These are phyloP conservation scores for Bathynomus jamesi DNA, from an alignment of 1,140 invertebrate species.

Conservation along the genomic window DNA sequence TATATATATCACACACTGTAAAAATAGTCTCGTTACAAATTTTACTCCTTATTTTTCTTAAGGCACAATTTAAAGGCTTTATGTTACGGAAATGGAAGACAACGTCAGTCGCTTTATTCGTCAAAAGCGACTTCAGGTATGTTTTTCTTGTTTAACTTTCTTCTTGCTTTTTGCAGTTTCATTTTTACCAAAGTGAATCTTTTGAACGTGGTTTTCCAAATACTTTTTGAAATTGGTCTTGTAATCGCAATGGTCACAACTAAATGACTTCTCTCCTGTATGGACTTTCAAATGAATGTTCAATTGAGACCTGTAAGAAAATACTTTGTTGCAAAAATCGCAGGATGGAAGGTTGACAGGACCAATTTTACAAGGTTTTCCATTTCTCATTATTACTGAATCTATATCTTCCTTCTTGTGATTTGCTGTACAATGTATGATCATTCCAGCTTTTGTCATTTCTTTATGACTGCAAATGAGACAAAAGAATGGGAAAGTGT, in stretches of 20 bases:
- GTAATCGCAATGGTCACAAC: constrained; percentile 41
- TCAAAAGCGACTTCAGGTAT: too few species aligned
- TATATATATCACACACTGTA: too few species aligned
- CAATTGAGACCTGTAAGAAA: constrained; percentile 31
- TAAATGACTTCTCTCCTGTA: constrained; percentile 43
- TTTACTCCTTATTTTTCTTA: too few species aligned
- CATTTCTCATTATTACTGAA: constrained; percentile 19
- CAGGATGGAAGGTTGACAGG: constrained; percentile 30
- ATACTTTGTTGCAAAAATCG: constrained; percentile 30
- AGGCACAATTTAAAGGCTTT: too few species aligned
- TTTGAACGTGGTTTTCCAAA: constrained; percentile 42
- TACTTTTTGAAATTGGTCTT: constrained; percentile 44
- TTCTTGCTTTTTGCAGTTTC: too few species aligned
- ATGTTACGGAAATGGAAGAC: too few species aligned
- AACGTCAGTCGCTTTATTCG: too few species aligned
- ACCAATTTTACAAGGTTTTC: constrained; percentile 28
- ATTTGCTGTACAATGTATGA: constrained; percentile 31
- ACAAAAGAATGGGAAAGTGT: constrained; percentile 29
- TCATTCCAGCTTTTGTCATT: constrained; percentile 27
- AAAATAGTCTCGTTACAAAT: too few species aligned
- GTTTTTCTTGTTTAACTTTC: too few species aligned
- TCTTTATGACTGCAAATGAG: constrained; percentile 22
- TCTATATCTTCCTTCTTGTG: constrained; percentile 24
- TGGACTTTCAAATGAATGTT: constrained; percentile 44
- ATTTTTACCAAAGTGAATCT: constrained; percentile 4